A percentile compares a stretch with the other conserved stretches of the same genome.
Evolutionary conservation across 2,113 vertebrate species (phyloP).

Genomic region (Clarias gariepinus): DNA sequence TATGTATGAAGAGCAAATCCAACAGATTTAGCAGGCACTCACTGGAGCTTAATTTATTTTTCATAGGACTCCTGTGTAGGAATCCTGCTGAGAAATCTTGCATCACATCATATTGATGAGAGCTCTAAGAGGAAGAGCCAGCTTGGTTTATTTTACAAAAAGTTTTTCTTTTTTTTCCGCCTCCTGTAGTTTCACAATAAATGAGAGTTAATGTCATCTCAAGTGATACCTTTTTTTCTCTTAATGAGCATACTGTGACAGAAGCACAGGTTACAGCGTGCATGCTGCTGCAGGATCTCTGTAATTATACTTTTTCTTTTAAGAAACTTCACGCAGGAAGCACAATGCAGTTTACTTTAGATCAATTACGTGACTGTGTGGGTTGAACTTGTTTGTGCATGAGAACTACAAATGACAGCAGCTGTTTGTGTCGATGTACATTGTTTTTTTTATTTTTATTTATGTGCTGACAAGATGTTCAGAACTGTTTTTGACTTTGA

Average conservation of each 20-base stretch:
- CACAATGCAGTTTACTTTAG: constrained; percentile 25
- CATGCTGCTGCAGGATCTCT: constrained; percentile 4
- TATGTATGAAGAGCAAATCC: background rate
- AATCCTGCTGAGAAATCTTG: background rate
- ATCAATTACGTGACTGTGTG: background rate
- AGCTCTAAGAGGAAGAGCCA: background rate
- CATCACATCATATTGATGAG: background rate
- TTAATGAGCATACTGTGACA: constrained; percentile 13
- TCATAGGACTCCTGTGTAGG: background rate
- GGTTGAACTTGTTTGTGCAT: background rate
- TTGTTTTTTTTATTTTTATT: background rate
- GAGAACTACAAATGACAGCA: constrained; percentile 8
- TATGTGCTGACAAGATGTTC: background rate
- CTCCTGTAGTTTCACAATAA: background rate
- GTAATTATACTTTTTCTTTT: constrained; percentile 21
- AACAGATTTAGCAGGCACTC: background rate
- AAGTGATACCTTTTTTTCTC: background rate
- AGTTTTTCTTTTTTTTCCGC: background rate
- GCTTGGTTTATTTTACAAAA: constrained; percentile 15
- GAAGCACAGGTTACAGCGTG: constrained; percentile 18
- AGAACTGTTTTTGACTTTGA: background rate
- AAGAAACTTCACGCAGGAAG: background rate
- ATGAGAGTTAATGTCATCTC: background rate
- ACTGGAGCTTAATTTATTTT: background rate
- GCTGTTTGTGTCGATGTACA: background rate